Conservation (phyloP, 2,797 vertebrate genomes). For the Fringilla coelebs region DNA sequence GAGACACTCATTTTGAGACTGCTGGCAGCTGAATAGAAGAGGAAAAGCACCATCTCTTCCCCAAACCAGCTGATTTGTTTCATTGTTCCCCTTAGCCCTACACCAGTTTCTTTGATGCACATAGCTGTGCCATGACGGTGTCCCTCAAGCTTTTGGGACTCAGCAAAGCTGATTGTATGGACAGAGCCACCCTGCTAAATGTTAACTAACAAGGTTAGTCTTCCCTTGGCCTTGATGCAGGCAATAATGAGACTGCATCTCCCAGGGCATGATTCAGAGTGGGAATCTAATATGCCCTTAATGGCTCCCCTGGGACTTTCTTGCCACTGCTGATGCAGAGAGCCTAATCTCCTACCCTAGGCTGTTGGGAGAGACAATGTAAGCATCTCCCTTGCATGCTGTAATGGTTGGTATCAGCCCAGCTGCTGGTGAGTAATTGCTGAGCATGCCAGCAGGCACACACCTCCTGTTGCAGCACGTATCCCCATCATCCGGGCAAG, state of each 20-base stretch:
- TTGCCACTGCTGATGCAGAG: constrained; percentile 1
- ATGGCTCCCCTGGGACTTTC: constrained; percentile 39
- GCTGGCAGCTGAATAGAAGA: not conserved
- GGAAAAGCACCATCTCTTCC: not conserved
- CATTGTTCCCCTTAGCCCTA: not conserved
- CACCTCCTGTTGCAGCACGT: not conserved
- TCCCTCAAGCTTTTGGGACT: not conserved
- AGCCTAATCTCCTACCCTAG: constrained; percentile 14
- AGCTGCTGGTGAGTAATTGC: constrained; percentile 34
- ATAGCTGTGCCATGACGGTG: fast-evolving
- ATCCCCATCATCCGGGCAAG: not conserved
- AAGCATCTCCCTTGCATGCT: constrained; percentile 33
- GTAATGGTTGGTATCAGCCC: constrained; percentile 56
- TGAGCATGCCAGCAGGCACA: not conserved
- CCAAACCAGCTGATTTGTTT: not conserved
- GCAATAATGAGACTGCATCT: constrained; percentile 18
- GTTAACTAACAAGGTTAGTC: not conserved
- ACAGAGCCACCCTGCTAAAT: not conserved
- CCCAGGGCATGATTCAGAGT: constrained; percentile 23
- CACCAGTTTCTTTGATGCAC: not conserved
- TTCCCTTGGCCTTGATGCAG: not conserved
- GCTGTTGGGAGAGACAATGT: constrained; percentile 16
- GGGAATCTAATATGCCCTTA: constrained; percentile 11
- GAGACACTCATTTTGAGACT: not conserved
- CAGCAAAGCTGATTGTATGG: fast-evolving